phyloP scores from a whole-genome alignment of 2,888 invertebrate genomes.

The Habrosyne pyritoides region DNA sequence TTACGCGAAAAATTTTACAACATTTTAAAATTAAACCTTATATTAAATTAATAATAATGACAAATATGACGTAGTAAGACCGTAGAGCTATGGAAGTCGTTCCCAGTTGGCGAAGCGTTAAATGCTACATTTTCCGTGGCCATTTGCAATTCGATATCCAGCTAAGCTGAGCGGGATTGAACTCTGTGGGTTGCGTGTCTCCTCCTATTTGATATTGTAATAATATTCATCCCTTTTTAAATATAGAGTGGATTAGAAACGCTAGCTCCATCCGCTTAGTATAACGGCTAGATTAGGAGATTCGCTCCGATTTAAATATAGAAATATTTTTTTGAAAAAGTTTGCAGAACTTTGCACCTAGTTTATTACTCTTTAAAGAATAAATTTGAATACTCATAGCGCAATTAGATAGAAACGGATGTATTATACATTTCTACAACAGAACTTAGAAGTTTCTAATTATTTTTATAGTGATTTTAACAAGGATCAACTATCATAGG shows the following conservation, averaged over 20 bases:
- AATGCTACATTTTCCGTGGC: conserved; percentile 77
- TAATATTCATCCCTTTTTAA: conserved; percentile 68
- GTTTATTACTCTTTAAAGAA: too few species aligned
- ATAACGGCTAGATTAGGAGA: conserved; percentile 23
- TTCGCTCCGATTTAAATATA: conserved; percentile 21
- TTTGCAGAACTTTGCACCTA: too few species aligned
- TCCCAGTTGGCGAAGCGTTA: conserved; percentile 77
- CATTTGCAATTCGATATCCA: conserved; percentile 80
- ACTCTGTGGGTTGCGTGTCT: conserved; percentile 66
- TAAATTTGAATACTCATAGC: too few species aligned
- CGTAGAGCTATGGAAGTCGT: conserved; percentile 59
- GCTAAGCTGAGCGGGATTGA: conserved; percentile 74
- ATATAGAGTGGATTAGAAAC: conserved; percentile 52
- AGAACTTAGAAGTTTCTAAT: too few species aligned
- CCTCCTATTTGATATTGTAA: conserved; percentile 64
- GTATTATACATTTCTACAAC: too few species aligned
- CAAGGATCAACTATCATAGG: too few species aligned
- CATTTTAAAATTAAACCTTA: background rate
- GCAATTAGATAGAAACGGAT: too few species aligned
- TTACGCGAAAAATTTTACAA: too few species aligned
- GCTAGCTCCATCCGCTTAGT: conserved; percentile 22
- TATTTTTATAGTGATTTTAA: too few species aligned
- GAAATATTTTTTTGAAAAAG: too few species aligned
- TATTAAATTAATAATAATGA: conserved; percentile 8
- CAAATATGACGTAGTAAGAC: conserved; percentile 48